phyloP scores from a whole-genome alignment of 2,797 vertebrate species.

The Coracias cyanogaster region DNA sequence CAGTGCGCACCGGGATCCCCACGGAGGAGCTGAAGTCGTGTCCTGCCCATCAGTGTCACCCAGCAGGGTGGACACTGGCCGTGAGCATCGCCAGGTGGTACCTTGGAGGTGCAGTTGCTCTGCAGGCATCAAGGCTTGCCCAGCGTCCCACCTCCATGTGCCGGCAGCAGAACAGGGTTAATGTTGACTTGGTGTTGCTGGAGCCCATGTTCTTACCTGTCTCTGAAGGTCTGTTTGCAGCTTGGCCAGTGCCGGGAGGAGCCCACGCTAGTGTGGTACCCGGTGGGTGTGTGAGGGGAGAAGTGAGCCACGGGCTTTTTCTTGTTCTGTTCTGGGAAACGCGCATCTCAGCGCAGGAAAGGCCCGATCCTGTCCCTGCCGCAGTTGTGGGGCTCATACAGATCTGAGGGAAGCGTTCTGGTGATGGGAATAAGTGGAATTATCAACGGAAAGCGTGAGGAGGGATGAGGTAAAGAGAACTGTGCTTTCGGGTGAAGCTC shows the following conservation, averaged over 20 bases:
- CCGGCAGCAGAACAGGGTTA: not conserved
- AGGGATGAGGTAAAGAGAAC: not conserved
- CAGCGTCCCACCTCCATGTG: accelerated
- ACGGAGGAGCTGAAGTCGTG: accelerated
- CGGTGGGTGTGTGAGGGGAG: accelerated
- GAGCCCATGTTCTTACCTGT: not conserved
- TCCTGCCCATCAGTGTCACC: not conserved
- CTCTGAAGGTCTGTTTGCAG: not conserved
- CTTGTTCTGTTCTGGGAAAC: not conserved
- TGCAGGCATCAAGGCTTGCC: not conserved
- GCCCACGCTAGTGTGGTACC: accelerated
- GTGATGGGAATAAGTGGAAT: not conserved
- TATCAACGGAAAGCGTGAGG: not conserved
- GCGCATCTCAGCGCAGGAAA: accelerated
- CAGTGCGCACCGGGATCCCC: accelerated
- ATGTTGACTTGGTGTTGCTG: accelerated
- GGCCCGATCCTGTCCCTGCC: not conserved
- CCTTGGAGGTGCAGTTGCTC: not conserved
- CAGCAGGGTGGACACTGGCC: accelerated
- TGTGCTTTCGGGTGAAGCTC: not conserved
- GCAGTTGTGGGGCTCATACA: accelerated
- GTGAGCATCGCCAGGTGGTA: not conserved
- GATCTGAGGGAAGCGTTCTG: not conserved
- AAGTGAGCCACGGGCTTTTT: accelerated
- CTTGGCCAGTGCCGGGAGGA: not conserved